Percentiles rank a stretch among this genome's conserved stretches.
Conservation (phyloP, 2,113 vertebrate species). For the Pygoscelis adeliae region DNA sequence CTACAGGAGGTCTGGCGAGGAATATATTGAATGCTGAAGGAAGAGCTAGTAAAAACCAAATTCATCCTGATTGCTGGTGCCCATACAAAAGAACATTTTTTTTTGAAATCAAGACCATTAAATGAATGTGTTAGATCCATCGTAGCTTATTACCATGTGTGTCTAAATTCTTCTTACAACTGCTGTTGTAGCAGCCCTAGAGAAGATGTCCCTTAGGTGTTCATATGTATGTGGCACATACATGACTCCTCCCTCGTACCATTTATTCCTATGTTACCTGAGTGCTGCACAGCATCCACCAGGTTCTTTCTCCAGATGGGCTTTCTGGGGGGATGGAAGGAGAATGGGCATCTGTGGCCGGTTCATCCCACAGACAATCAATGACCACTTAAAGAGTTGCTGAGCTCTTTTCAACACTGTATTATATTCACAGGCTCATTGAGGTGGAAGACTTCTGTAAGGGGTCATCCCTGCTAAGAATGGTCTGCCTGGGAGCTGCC, state of each 20-base stretch:
- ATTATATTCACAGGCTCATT: not conserved
- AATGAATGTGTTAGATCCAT: not conserved
- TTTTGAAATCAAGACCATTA: not conserved
- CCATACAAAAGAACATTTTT: not conserved
- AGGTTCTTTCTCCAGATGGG: not conserved
- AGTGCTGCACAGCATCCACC: not conserved
- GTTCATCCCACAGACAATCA: not conserved
- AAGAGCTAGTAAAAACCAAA: not conserved
- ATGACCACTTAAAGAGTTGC: not conserved
- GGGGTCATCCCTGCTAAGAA: not conserved
- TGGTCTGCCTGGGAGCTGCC: not conserved
- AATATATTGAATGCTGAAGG: not conserved
- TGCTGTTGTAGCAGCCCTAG: not conserved
- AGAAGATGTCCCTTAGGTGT: not conserved
- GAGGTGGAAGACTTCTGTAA: not conserved
- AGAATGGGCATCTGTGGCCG: not conserved
- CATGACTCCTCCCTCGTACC: not conserved
- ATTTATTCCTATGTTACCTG: not conserved
- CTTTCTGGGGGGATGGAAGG: not conserved
- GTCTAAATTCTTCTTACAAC: not conserved
- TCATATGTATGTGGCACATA: not conserved
- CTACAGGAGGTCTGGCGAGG: not conserved
- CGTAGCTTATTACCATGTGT: not conserved
- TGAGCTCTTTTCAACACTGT: not conserved
- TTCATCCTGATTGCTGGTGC: not conserved